Base-by-base conservation (phyloP, 2,113 vertebrate genomes). In the Gambusia holbrooki region DNA sequence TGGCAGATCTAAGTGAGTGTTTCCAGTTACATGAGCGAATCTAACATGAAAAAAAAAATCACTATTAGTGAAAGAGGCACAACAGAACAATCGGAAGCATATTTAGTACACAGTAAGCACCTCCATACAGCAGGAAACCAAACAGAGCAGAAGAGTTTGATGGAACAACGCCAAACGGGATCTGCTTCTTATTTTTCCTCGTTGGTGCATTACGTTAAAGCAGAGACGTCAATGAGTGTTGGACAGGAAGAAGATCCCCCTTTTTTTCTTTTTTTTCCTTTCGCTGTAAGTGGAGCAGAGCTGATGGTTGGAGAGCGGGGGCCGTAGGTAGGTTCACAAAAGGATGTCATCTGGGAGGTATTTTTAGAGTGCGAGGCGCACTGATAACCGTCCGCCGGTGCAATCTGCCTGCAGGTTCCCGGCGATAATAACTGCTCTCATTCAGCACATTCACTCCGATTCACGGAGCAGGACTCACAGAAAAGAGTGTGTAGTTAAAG, bases 291-390 rank as follows among this genome's bases (percentile, higher is more conserved):
- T 89, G 84, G 85, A 91, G 84, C 89, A 89, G 75, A 74, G 79
- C 77, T 81, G 83, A 79, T 84, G 81, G 83, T 68, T 78, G 78
- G 80, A 87, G 86, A 82, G 88, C 70, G 69, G 19, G 84, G 84
- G 79, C 79, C 69, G 67, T 82, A 45, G 74, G 74, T 63, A 66
- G 75, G 83, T 73, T 62, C 85, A 88, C 83, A 90, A 88, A 87
- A 86, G 82, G 83, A 88, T 85, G 82, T 85, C 83, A 80, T 84
- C 79, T 81, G 64, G 8, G 13, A 64, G 77, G 77, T 90, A 90
- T 89, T 90, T 89, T 86, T 90, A 88, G 90, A 76, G 76, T 1
- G 60, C 81, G 84, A 90, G 88, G 84, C 87, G 80, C 77, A 27
- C 73, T 77, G 85, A 79, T 85, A 85, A 83, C 54, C 6, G 79